Evolutionary conservation across 2,888 invertebrate species (phyloP).

Genomic region (Calameuta pallipes): DNA sequence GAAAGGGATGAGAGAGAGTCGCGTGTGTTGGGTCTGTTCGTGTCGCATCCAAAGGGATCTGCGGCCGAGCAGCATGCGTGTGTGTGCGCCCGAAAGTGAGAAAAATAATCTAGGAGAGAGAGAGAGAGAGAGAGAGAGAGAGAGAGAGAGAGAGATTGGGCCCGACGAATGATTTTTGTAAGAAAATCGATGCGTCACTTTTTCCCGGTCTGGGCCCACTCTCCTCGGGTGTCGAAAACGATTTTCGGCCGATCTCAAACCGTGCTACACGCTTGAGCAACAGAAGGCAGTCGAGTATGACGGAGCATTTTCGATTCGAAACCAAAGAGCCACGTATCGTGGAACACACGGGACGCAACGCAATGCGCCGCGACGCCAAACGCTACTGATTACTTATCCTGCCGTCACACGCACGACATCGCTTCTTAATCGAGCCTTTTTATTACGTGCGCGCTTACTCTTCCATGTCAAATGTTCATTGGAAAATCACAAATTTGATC

Average conservation of each 20-base stretch:
- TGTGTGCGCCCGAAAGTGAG: background rate
- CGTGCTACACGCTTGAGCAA: slow-evolving; percentile 37
- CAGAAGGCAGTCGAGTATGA: slow-evolving; percentile 58
- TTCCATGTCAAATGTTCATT: too few relatives aligned
- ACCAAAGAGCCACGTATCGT: background rate
- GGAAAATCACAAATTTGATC: too few relatives aligned
- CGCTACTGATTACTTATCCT: too few relatives aligned
- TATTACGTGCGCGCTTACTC: too few relatives aligned
- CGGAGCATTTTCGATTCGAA: slow-evolving; percentile 46
- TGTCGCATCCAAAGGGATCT: background rate
- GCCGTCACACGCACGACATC: too few relatives aligned
- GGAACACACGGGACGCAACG: background rate
- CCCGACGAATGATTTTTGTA: slow-evolving; percentile 28
- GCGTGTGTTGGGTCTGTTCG: background rate
- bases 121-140: background rate
- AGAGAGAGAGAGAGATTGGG: background rate
- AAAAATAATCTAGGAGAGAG: background rate
- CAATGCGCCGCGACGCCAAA: too few relatives aligned
- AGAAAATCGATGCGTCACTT: slow-evolving; percentile 60
- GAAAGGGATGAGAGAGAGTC: background rate
- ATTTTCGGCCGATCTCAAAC: slow-evolving; percentile 24
- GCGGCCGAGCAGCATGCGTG: background rate
- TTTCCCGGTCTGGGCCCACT: slow-evolving; percentile 27
- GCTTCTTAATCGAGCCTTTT: too few relatives aligned
- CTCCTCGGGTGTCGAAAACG: slow-evolving; percentile 16